A percentile compares a stretch with the other conserved stretches of the same genome.
These are phyloP conservation scores for Colletes latitarsis DNA, from an alignment of 1,140 invertebrate species.

Conservation along the genomic window DNA sequence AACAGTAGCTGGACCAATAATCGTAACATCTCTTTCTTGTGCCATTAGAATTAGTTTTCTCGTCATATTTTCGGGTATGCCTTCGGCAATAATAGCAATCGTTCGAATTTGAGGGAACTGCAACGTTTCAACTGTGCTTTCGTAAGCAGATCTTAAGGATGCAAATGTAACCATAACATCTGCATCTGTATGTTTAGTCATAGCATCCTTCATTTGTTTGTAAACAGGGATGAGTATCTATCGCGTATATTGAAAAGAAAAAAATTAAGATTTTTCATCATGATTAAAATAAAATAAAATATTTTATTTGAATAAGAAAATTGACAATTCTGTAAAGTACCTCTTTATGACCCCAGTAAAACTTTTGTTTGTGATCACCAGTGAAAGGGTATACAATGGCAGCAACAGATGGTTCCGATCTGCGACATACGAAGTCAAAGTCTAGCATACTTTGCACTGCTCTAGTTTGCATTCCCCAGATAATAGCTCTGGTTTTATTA, in stretches of 20 bases:
- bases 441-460: slow-evolving; percentile 99
- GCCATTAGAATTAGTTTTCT: slow-evolving; percentile 95
- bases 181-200: slow-evolving; percentile 96
- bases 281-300: not conserved
- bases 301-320: not conserved
- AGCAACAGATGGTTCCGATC: slow-evolving; percentile 93
- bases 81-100: slow-evolving; percentile 99
- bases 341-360: slow-evolving; percentile 99
- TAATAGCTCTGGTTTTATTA: slow-evolving; percentile 94
- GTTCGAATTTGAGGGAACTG: slow-evolving; percentile 96
- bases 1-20: slow-evolving; percentile 94
- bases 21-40: slow-evolving; percentile 85
- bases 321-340: slow-evolving; percentile 39
- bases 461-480: slow-evolving; percentile 99
- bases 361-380: slow-evolving; percentile 99
- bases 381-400: slow-evolving; percentile 99
- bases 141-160: slow-evolving; percentile 98
- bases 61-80: slow-evolving; percentile 99
- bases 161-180: slow-evolving; percentile 99
- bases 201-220: slow-evolving; percentile 98
- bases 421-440: slow-evolving; percentile 98
- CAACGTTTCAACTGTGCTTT: slow-evolving; percentile 97
- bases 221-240: slow-evolving; percentile 88
- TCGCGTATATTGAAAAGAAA: slow-evolving; percentile 19
- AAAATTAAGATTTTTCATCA: slow-evolving; percentile 3